Evolutionary conservation across 1,140 invertebrate species (phyloP), one percentile per base, ranked within the genome.

Genomic region (Caenorhabditis tropicalis): DNA sequence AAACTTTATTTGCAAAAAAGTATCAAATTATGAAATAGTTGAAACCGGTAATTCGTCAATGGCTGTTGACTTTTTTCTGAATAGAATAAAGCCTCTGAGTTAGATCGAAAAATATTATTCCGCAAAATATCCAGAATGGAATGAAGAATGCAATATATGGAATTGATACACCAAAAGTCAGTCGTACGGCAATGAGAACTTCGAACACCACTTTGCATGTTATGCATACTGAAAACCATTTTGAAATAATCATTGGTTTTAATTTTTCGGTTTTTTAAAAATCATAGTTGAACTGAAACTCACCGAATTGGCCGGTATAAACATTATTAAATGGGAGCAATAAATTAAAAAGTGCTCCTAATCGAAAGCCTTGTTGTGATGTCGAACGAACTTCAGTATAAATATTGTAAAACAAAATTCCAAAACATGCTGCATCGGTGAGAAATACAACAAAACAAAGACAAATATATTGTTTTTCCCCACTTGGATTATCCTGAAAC

Each of bases 221-320:
- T 19, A 82, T 70, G 24, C 82, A 82, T 39, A 82, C 82, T 70
- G 82, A 48, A 82, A 82, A 43, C n/a, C n/a, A n/a, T n/a, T n/a
- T n/a, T n/a, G n/a, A n/a, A n/a, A n/a, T n/a, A n/a, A n/a, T n/a
- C n/a, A n/a, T n/a, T n/a, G n/a, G n/a, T n/a, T n/a, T n/a, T n/a
- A n/a, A n/a, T n/a, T n/a, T n/a, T n/a, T 21, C n/a, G 10, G 19
- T 10, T 53, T 10, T 16, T 53, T 16, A n/a, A n/a, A n/a, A 0
- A 56, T n/a, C n/a, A 56, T 70, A 6, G 19, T 4, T 6, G 24
- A 56, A 27, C 0, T 36, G 21, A 39, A n/a, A 58, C 53, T 49
- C 21, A 82, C 82, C 46, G 9, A 82, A 43, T 16, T 82, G 82
- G 1, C 27, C 46, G 0, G 82, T 82, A 29, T 82, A 74, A n/a